Base-by-base conservation (phyloP, 2,888 invertebrate species). In the Syritta pipiens region DNA sequence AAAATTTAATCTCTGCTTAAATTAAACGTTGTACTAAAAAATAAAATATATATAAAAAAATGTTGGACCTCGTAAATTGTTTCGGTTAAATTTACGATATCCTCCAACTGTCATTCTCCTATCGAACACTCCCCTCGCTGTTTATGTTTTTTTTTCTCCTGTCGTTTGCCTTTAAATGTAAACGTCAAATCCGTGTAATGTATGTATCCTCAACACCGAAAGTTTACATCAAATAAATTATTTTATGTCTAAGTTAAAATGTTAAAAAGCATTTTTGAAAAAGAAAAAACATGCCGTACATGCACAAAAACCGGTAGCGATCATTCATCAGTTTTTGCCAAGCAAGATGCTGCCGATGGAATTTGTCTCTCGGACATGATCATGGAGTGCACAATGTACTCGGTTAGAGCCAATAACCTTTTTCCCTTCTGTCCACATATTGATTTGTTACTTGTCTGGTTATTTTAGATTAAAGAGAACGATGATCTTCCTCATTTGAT, bases 401-500 rank as follows among this genome's bases (percentile, higher is more conserved):
- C 69, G 10, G 85, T 83, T 82, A 55, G 75, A 59, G 40, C 2
- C 7, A 2, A 14, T 3, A n/a, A n/a, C n/a, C n/a, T n/a, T n/a
- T n/a, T n/a, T n/a, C n/a, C n/a, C n/a, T n/a, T n/a, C n/a, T n/a
- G n/a, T n/a, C n/a, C n/a, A n/a, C 19, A 20, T 14, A 19, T 20
- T 42, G n/a, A 51, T 30, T 63, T 42, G 1, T 14, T 14, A 9
- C 24, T 42, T 14, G 0, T 37, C 10, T 10, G 12, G 10, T 20
- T 7, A 17, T 10, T n/a, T 9, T 7, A 20, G 6, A 42, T 89
- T 53, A 83, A 84, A 62, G 85, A 88, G 5, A 85, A 86, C 81
- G 85, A 86, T 59, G 84, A 82, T 4, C 81, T 86, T 19, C 88
- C 88, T 0, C 83, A 84, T 12, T 82, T 83, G 14, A 86, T 88